These are phyloP conservation scores for Platycercus adscitus DNA, from an alignment of 2,113 vertebrate species.

Conservation along the genomic window DNA sequence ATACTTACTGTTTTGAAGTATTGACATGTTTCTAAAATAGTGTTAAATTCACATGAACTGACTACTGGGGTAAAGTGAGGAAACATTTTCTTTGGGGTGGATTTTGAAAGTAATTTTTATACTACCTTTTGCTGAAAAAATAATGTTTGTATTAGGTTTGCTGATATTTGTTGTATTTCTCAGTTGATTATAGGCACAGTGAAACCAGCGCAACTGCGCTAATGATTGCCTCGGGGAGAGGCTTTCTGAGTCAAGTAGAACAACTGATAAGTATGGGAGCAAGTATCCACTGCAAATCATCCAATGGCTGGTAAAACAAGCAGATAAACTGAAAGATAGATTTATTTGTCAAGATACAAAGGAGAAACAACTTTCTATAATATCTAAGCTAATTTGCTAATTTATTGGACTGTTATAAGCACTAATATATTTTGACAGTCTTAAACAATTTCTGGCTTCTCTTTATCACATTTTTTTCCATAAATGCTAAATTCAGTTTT, in stretches of 20 bases:
- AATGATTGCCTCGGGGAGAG: slow-evolving; percentile 91
- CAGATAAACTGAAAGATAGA: not conserved
- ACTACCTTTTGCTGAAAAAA: not conserved
- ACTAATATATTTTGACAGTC: not conserved
- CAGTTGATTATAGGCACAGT: slow-evolving; percentile 94
- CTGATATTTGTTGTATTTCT: not conserved
- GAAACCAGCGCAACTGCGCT: slow-evolving; percentile 87
- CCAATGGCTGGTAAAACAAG: slow-evolving; percentile 88
- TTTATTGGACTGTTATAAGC: not conserved
- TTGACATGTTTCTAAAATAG: not conserved
- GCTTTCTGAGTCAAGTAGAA: slow-evolving; percentile 87
- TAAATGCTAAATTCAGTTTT: not conserved
- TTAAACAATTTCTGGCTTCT: not conserved
- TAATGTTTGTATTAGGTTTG: not conserved
- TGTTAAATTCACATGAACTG: not conserved
- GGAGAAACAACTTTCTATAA: not conserved
- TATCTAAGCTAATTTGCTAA: not conserved
- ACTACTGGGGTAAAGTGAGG: not conserved
- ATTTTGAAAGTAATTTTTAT: not conserved
- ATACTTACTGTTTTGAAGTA: not conserved
- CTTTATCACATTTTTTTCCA: not conserved
- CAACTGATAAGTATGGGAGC: slow-evolving; percentile 93
- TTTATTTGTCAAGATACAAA: not conserved
- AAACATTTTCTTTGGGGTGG: not conserved
- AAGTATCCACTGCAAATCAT: slow-evolving; percentile 83